Conservation (phyloP, 2,113 vertebrate genomes). For the Astur gentilis region DNA sequence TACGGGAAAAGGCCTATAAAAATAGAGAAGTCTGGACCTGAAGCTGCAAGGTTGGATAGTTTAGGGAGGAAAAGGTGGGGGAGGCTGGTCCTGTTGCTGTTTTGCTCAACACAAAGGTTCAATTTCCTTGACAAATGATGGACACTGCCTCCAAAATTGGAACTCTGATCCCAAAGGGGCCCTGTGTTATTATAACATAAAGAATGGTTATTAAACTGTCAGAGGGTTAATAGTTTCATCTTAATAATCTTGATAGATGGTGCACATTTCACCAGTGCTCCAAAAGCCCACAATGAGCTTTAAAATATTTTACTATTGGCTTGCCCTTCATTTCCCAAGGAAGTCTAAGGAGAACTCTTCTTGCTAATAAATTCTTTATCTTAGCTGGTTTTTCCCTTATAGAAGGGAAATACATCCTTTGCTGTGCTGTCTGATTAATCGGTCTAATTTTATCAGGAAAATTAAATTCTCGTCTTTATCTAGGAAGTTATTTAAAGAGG, state of each 20-base stretch:
- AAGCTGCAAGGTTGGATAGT: not conserved
- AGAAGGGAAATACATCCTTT: slow-evolving; percentile 47
- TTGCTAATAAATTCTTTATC: slow-evolving; percentile 68
- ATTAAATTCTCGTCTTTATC: slow-evolving; percentile 66
- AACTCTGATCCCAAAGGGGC: slow-evolving; percentile 73
- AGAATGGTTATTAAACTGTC: slow-evolving; percentile 84
- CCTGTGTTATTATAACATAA: slow-evolving; percentile 84
- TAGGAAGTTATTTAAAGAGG: slow-evolving; percentile 59
- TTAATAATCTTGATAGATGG: slow-evolving; percentile 81
- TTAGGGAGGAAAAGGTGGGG: not conserved
- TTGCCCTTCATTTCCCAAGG: slow-evolving; percentile 59
- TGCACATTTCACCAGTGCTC: slow-evolving; percentile 58
- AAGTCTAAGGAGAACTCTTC: slow-evolving; percentile 47
- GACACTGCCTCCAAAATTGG: slow-evolving; percentile 75
- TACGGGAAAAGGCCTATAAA: not conserved
- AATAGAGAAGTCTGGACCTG: not conserved
- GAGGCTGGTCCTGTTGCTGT: slow-evolving; percentile 46
- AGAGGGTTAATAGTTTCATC: slow-evolving; percentile 79
- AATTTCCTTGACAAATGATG: slow-evolving; percentile 72
- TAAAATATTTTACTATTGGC: slow-evolving; percentile 66
- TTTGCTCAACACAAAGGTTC: slow-evolving; percentile 64
- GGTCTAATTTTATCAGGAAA: slow-evolving; percentile 71
- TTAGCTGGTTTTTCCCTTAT: slow-evolving; percentile 41
- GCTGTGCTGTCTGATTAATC: slow-evolving; percentile 64
- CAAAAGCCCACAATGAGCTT: slow-evolving; percentile 58